Evolutionary conservation across 2,113 vertebrate species (phyloP).

Genomic region (Pycnonotus jocosus): DNA sequence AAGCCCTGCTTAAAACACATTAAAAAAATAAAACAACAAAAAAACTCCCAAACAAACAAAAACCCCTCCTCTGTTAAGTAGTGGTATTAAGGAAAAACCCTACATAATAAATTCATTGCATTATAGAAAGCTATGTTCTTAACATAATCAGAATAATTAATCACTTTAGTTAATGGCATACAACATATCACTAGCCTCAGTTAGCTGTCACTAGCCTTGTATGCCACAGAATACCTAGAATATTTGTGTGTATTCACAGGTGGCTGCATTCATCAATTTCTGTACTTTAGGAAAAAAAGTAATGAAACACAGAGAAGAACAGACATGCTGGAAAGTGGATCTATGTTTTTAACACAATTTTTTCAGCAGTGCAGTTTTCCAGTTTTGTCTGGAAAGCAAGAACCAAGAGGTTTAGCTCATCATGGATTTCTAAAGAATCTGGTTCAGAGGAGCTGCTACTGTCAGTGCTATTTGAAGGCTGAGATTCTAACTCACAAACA

Average conservation of each 20-base stretch:
- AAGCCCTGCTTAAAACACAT: not conserved
- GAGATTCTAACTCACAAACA: not conserved
- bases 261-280: not conserved
- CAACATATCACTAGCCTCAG: not conserved
- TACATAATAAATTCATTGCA: not conserved
- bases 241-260: not conserved
- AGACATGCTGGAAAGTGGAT: not conserved
- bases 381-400: not conserved
- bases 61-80: not conserved
- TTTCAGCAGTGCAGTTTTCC: not conserved
- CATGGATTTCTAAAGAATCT: not conserved
- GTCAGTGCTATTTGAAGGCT: not conserved
- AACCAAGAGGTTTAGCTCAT: not conserved
- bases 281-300: not conserved
- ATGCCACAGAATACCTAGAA: not conserved
- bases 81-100: not conserved
- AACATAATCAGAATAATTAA: constrained; percentile 14
- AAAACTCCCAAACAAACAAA: not conserved
- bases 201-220: no score
- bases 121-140: not conserved
- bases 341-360: not conserved
- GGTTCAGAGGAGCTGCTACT: not conserved
- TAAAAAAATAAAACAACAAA: no score
- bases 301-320: not conserved
- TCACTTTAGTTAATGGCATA: not conserved